Evolutionary conservation across 2,888 invertebrate genomes (phyloP).

Genomic region (Lycocerus yunnanus): DNA sequence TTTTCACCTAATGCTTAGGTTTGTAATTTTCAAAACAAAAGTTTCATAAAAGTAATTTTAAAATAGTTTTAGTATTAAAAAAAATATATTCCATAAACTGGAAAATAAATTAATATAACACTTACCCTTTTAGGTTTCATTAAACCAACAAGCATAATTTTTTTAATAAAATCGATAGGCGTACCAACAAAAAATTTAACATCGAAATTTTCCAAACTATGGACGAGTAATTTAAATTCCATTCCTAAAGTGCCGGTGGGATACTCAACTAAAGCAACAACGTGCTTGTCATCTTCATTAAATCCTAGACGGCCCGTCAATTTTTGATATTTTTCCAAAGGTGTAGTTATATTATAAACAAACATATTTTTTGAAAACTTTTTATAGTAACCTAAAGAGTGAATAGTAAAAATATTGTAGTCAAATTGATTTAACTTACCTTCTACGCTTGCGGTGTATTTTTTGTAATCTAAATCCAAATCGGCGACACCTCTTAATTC

Average conservation of each 20-base stretch:
- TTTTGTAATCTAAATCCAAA: conserved; percentile 71
- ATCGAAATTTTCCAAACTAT: conserved; percentile 71
- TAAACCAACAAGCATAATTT: conserved; percentile 70
- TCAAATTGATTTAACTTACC: conserved; percentile 52
- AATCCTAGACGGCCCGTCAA: conserved; percentile 73
- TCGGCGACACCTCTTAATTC: conserved; percentile 72
- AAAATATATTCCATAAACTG: background rate
- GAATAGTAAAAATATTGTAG: background rate
- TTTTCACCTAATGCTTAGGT: no score
- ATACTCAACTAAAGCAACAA: conserved; percentile 74
- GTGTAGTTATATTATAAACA: conserved; percentile 75
- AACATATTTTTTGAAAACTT: conserved; percentile 77
- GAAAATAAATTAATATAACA: conserved; percentile 5
- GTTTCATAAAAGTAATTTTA: no score
- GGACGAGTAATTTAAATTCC: conserved; percentile 68
- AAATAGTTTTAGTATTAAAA: background rate
- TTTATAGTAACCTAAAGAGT: conserved; percentile 65
- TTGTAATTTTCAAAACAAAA: no score
- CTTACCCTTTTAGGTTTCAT: conserved; percentile 67
- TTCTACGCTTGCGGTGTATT: conserved; percentile 68
- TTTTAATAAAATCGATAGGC: conserved; percentile 72
- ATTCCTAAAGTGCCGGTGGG: conserved; percentile 71
- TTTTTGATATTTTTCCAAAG: conserved; percentile 67
- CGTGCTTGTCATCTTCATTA: conserved; percentile 69
- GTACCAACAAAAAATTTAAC: conserved; percentile 74